These are phyloP conservation scores for Diplazon laetatorius DNA, from an alignment of 2,888 invertebrate genomes.

Conservation along the genomic window DNA sequence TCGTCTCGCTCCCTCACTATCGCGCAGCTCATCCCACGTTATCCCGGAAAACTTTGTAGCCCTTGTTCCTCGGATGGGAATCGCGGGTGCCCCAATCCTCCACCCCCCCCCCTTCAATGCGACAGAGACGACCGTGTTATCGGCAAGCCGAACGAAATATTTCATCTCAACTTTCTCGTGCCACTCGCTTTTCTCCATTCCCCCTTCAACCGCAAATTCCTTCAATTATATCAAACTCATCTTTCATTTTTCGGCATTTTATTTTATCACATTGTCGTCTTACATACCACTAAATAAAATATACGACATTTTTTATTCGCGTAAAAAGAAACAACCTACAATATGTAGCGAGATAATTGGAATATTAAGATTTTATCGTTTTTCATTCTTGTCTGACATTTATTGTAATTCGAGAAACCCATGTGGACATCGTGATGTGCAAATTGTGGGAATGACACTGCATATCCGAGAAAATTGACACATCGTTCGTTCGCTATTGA, in stretches of 20 bases:
- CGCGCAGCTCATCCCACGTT: conserved; percentile 18
- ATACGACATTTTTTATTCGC: neutral
- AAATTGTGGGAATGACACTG: too few species aligned
- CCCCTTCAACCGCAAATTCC: conserved; percentile 51
- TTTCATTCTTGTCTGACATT: too few species aligned
- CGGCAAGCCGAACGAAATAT: conserved; percentile 64
- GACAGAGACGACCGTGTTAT: conserved; percentile 74
- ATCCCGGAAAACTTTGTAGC: conserved; percentile 72
- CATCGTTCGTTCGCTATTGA: too few species aligned
- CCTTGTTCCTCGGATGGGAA: conserved; percentile 66
- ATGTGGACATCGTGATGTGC: too few species aligned
- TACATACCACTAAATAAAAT: too few species aligned
- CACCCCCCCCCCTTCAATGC: conserved; percentile 49
- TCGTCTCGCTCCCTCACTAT: conserved; percentile 67
- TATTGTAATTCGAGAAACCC: too few species aligned
- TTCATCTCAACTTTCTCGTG: conserved; percentile 12
- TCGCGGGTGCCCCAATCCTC: conserved; percentile 58
- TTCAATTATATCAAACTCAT: conserved; percentile 47
- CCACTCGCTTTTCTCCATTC: conserved; percentile 17
- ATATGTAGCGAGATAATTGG: neutral
- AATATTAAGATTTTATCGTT: neutral
- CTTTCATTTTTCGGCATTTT: conserved; percentile 21
- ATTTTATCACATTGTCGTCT: conserved; percentile 41
- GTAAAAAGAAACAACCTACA: neutral
- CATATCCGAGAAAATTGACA: too few species aligned